Percentiles rank a stretch among this genome's conserved stretches.
Evolutionary conservation across 1,140 invertebrate species (phyloP).

Genomic region (Trialeurodes vaporariorum): DNA sequence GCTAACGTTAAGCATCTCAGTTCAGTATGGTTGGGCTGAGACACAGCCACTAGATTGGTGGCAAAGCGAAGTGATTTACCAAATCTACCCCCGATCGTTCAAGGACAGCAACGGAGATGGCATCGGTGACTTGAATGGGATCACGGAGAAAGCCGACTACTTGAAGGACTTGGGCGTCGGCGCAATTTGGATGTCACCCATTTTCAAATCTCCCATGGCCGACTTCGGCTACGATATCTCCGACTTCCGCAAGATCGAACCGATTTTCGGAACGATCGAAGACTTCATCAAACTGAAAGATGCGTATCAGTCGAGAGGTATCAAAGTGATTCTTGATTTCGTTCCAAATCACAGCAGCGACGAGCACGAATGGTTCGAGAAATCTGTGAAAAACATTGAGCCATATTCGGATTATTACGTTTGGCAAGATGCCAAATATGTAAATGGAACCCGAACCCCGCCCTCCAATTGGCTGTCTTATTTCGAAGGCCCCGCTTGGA

Average conservation of each 20-base stretch:
- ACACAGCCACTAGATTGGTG: slow-evolving; percentile 6
- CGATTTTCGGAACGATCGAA: neutral
- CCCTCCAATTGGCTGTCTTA: slow-evolving; percentile 46
- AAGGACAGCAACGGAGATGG: slow-evolving; percentile 35
- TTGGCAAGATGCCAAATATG: slow-evolving; percentile 48
- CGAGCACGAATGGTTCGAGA: slow-evolving; percentile 60
- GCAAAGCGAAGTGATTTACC: slow-evolving; percentile 37
- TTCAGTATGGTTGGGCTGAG: no score
- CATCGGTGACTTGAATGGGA: slow-evolving; percentile 36
- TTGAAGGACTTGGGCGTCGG: slow-evolving; percentile 48
- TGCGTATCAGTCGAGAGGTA: slow-evolving; percentile 35
- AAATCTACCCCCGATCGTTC: slow-evolving; percentile 35
- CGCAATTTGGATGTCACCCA: slow-evolving; percentile 57
- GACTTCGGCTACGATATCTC: slow-evolving; percentile 63
- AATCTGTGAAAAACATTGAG: slow-evolving; percentile 42
- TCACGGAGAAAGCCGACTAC: slow-evolving; percentile 42
- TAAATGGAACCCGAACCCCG: slow-evolving; percentile 27
- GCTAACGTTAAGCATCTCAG: no score
- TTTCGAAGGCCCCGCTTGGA: slow-evolving; percentile 55
- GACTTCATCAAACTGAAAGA: neutral
- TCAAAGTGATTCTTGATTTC: slow-evolving; percentile 70
- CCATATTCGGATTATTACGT: slow-evolving; percentile 61
- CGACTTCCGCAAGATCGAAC: slow-evolving; percentile 31
- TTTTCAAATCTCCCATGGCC: slow-evolving; percentile 52
- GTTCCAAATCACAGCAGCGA: slow-evolving; percentile 77